phyloP scores from a whole-genome alignment of 2,797 vertebrate species.

The Scleropages formosus region DNA sequence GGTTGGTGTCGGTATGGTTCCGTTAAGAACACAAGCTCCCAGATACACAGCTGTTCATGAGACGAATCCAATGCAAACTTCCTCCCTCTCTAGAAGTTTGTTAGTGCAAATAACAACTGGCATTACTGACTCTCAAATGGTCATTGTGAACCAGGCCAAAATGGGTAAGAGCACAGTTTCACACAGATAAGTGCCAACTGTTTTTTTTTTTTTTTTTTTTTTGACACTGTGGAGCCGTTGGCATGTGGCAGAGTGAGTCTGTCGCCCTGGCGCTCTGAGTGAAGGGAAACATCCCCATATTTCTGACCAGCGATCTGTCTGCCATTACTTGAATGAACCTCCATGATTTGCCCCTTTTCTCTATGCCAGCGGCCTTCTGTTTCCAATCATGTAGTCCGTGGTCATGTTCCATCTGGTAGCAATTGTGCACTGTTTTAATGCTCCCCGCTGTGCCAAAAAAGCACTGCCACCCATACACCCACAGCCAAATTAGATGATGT shows the following conservation, averaged over 20 bases:
- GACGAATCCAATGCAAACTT: slow-evolving; percentile 18
- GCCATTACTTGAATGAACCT: slow-evolving; percentile 35
- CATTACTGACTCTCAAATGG: slow-evolving; percentile 9
- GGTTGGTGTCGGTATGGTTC: too few relatives aligned
- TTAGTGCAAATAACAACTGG: slow-evolving; percentile 5
- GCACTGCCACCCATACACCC: slow-evolving; percentile 31
- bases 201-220: too few relatives aligned
- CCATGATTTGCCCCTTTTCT: slow-evolving; percentile 41
- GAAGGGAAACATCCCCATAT: slow-evolving; percentile 1
- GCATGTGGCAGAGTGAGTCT: neutral
- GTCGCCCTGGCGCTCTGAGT: neutral
- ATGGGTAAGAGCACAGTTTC: neutral
- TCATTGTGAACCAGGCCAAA: slow-evolving; percentile 16
- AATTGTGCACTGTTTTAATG: slow-evolving; percentile 48
- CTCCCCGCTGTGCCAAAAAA: slow-evolving; percentile 27
- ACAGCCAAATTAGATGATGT: slow-evolving; percentile 35
- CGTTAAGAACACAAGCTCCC: slow-evolving; percentile 21
- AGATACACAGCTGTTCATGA: slow-evolving; percentile 14
- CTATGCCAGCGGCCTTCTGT: slow-evolving; percentile 42
- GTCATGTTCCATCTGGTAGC: slow-evolving; percentile 47
- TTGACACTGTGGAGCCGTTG: neutral
- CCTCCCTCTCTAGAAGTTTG: slow-evolving; percentile 17
- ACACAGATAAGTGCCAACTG: slow-evolving; percentile 4
- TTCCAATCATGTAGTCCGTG: slow-evolving; percentile 53
- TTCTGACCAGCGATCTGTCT: slow-evolving; percentile 31